Percentiles rank a stretch among this genome's conserved stretches.
These are phyloP conservation scores for Epizoanthus stellaris DNA, from an alignment of 92 coral and sea anemone species.

Conservation along the genomic window DNA sequence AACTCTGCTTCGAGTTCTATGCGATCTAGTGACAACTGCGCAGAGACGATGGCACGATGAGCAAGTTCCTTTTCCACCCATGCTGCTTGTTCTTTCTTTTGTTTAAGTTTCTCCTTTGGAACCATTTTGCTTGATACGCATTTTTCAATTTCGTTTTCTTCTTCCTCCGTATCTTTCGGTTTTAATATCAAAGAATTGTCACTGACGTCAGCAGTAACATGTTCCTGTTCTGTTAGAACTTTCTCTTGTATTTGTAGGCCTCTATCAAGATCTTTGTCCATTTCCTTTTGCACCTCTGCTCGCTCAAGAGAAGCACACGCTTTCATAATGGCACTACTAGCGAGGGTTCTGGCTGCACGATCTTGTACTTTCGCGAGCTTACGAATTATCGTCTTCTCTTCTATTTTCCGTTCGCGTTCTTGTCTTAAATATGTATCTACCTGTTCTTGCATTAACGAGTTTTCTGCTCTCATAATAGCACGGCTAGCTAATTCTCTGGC, in stretches of 20 bases:
- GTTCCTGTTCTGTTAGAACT: background rate
- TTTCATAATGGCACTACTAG: conserved; percentile 47
- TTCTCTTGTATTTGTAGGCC: background rate
- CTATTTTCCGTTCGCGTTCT: background rate
- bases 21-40: conserved; percentile 59
- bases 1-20: conserved; percentile 57
- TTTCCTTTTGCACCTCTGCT: conserved; percentile 25
- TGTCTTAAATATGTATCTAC: conserved; percentile 30
- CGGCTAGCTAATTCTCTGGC: conserved; percentile 43
- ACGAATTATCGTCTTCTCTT: conserved; percentile 9
- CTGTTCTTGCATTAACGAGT: conserved; percentile 41
- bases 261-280: background rate
- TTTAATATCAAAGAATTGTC: background rate
- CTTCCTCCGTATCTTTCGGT: background rate
- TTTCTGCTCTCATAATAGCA: conserved; percentile 54
- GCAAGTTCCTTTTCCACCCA: conserved; percentile 58
- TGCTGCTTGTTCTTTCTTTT: conserved; percentile 14
- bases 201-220: background rate
- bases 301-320: conserved; percentile 56
- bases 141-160: background rate
- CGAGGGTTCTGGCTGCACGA: conserved; percentile 45
- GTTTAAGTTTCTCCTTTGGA: conserved; percentile 17
- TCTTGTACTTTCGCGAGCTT: conserved; percentile 25
- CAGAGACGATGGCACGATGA: conserved; percentile 65
- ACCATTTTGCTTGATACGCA: background rate